These are phyloP conservation scores for Craniophora ligustri DNA, from an alignment of 2,888 invertebrate species.

Conservation along the genomic window DNA sequence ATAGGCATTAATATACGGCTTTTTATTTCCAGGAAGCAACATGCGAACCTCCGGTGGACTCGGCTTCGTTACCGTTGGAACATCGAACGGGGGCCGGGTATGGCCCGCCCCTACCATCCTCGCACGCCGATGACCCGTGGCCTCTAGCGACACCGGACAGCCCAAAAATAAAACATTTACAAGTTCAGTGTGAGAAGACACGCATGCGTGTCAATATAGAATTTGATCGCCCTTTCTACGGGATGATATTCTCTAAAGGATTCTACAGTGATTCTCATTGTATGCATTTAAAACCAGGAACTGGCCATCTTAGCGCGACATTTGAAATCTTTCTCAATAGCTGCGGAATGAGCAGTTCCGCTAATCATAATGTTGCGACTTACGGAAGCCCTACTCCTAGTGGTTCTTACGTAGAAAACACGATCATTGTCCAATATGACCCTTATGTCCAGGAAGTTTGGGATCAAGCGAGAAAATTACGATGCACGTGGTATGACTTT, in stretches of 20 bases:
- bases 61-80: slow-evolving; percentile 94
- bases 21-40: slow-evolving; percentile 90
- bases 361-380: slow-evolving; percentile 94
- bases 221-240: slow-evolving; percentile 98
- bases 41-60: slow-evolving; percentile 94
- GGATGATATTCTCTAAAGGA: slow-evolving; percentile 98
- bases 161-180: slow-evolving; percentile 97
- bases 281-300: slow-evolving; percentile 96
- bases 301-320: slow-evolving; percentile 96
- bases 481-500: slow-evolving; percentile 98
- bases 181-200: slow-evolving; percentile 98
- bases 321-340: slow-evolving; percentile 98
- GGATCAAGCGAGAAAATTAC: slow-evolving; percentile 97
- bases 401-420: slow-evolving; percentile 98
- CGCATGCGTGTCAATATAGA: slow-evolving; percentile 98
- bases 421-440: slow-evolving; percentile 98
- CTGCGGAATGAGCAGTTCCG: slow-evolving; percentile 98
- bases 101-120: slow-evolving; percentile 90
- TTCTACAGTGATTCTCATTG: slow-evolving; percentile 97
- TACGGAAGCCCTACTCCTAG: slow-evolving; percentile 97
- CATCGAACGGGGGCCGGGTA: slow-evolving; percentile 94
- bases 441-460: slow-evolving; percentile 98
- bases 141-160: slow-evolving; percentile 96
- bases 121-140: slow-evolving; percentile 94
- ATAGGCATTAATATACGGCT: slow-evolving; percentile 26